phyloP scores from a whole-genome alignment of 1,140 invertebrate species.

The Drosophila pruinosa region DNA sequence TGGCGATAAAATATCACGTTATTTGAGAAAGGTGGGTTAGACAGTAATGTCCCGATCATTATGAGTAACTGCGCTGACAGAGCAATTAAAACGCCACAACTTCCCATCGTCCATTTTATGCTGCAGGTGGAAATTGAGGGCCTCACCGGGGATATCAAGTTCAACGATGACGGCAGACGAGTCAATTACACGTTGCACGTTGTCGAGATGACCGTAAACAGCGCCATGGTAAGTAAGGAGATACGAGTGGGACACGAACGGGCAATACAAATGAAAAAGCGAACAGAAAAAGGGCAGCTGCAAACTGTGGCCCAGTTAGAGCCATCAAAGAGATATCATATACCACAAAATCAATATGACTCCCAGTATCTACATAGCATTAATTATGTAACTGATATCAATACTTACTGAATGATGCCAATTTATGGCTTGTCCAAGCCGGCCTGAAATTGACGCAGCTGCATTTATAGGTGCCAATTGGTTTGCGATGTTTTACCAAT shows the following conservation, averaged over 20 bases:
- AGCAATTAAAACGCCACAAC: slow-evolving; percentile 64
- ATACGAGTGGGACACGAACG: neutral
- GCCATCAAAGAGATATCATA: slow-evolving; percentile 4
- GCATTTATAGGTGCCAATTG: too few relatives aligned
- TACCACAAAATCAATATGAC: neutral
- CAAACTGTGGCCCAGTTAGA: neutral
- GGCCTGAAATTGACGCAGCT: neutral
- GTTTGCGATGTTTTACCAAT: too few relatives aligned
- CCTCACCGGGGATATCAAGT: slow-evolving; percentile 94
- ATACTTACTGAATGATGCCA: neutral
- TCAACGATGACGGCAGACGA: slow-evolving; percentile 93
- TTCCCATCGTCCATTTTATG: neutral
- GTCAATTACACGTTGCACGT: slow-evolving; percentile 96
- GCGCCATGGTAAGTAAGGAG: slow-evolving; percentile 61
- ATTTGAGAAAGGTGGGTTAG: slow-evolving; percentile 90
- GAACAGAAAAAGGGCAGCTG: neutral
- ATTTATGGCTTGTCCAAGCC: neutral
- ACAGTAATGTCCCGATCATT: slow-evolving; percentile 39
- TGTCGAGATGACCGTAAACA: slow-evolving; percentile 92
- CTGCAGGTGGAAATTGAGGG: slow-evolving; percentile 94
- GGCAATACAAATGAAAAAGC: neutral
- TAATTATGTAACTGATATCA: slow-evolving; percentile 1
- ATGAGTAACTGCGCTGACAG: slow-evolving; percentile 52
- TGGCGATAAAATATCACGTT: slow-evolving; percentile 93
- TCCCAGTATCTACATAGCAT: neutral